Conservation (phyloP, 2,113 vertebrate genomes). For the Tretioscincus oriximinensis region DNA sequence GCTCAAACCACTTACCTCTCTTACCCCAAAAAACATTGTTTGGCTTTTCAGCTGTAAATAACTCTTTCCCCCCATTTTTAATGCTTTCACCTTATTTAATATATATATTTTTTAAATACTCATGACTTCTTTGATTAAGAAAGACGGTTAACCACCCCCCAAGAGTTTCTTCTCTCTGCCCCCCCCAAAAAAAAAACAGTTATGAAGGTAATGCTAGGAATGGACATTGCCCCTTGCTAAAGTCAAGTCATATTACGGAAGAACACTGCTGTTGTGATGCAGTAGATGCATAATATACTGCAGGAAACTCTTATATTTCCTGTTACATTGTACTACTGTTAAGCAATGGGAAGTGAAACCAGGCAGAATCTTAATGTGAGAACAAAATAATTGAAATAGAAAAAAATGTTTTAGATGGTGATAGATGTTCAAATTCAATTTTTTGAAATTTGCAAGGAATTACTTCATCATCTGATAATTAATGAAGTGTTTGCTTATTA, state of each 20-base stretch:
- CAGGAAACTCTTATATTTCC: not conserved
- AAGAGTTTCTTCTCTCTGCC: not conserved
- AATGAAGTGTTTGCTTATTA: not conserved
- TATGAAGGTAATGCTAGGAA: not conserved
- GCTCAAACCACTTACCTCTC: not conserved
- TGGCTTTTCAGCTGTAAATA: not conserved
- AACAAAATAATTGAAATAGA: not conserved
- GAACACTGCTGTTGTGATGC: not conserved
- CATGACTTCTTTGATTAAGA: constrained; percentile 3
- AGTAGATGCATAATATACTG: not conserved
- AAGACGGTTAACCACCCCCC: not conserved
- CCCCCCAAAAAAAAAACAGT: constrained; percentile 5
- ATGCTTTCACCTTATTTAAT: not conserved
- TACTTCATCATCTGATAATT: not conserved
- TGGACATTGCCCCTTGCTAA: not conserved
- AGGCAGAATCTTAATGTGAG: not conserved
- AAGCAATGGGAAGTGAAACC: constrained; percentile 10
- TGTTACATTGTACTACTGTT: not conserved
- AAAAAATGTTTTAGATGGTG: not conserved
- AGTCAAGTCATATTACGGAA: not conserved
- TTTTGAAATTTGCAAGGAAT: not conserved
- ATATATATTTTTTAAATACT: not conserved
- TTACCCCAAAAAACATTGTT: not conserved
- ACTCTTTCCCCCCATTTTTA: not conserved
- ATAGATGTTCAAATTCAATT: not conserved